Percentiles rank a stretch among this genome's conserved stretches.
phyloP scores from a whole-genome alignment of 2,888 invertebrate genomes.

The Carpatolechia fugitivella region DNA sequence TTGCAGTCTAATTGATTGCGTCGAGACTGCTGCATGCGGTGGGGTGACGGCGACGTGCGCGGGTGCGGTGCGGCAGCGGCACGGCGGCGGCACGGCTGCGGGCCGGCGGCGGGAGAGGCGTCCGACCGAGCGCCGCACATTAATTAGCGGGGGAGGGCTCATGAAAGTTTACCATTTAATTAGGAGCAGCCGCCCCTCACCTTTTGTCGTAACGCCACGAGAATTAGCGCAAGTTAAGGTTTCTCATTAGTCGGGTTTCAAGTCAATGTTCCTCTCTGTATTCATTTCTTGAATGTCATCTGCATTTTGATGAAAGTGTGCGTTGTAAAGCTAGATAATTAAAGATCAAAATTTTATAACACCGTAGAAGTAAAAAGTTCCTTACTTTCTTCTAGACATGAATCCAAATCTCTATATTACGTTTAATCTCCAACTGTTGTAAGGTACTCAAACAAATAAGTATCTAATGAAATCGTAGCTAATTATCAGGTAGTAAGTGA shows the following conservation, averaged over 20 bases:
- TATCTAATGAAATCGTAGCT: not conserved
- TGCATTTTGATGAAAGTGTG: constrained; percentile 1
- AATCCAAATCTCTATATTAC: too few relatives aligned
- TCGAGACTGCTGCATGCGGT: not conserved
- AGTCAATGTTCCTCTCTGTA: constrained; percentile 40
- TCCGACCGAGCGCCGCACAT: constrained; percentile 64
- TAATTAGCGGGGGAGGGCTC: constrained; percentile 71
- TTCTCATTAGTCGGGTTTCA: constrained; percentile 62
- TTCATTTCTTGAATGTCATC: constrained; percentile 25
- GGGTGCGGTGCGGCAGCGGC: not conserved
- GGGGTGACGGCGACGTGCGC: not conserved
- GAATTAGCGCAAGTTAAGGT: constrained; percentile 64
- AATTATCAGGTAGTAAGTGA: not conserved
- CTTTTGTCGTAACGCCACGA: constrained; percentile 66
- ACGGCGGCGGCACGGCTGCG: not conserved
- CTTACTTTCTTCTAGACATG: too few relatives aligned
- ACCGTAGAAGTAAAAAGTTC: too few relatives aligned
- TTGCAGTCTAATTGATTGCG: constrained; percentile 5
- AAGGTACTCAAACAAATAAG: too few relatives aligned
- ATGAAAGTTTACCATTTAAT: constrained; percentile 80
- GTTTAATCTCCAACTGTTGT: too few relatives aligned
- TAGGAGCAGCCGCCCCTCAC: constrained; percentile 68
- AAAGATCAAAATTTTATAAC: too few relatives aligned
- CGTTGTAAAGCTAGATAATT: not conserved
- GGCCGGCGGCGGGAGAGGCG: constrained; percentile 33